Conservation (phyloP, 2,888 invertebrate species). For the Xestoiulus laeticollis region DNA sequence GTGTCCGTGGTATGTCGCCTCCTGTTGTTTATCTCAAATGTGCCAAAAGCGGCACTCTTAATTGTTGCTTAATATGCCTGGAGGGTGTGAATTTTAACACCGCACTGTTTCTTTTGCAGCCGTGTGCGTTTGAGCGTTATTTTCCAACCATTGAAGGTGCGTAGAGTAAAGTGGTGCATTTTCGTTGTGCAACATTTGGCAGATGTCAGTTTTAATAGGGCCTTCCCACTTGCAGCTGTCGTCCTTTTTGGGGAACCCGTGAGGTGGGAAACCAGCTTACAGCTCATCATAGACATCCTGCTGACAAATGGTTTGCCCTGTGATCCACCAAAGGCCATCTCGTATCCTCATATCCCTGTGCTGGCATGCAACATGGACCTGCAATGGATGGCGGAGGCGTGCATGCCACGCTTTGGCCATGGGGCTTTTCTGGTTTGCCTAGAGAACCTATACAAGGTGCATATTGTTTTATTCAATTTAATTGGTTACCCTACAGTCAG, state of each 20-base stretch:
- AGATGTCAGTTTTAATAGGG: background rate
- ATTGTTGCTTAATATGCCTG: background rate
- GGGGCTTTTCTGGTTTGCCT: slow-evolving; percentile 73
- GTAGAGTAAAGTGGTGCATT: slow-evolving; percentile 49
- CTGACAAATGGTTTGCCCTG: slow-evolving; percentile 71
- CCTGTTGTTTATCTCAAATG: background rate
- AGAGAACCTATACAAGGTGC: slow-evolving; percentile 71
- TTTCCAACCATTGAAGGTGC: slow-evolving; percentile 69
- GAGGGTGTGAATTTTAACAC: slow-evolving; percentile 45
- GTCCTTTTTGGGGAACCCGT: slow-evolving; percentile 74
- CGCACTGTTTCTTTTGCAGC: slow-evolving; percentile 60
- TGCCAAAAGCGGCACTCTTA: background rate
- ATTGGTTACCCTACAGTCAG: too few relatives aligned
- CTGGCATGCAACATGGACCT: slow-evolving; percentile 75
- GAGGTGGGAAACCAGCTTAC: slow-evolving; percentile 73
- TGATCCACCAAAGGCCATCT: slow-evolving; percentile 61
- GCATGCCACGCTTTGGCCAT: slow-evolving; percentile 73
- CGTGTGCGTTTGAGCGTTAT: slow-evolving; percentile 68
- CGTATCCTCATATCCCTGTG: slow-evolving; percentile 73
- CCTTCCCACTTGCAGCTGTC: slow-evolving; percentile 65
- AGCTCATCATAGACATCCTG: slow-evolving; percentile 72
- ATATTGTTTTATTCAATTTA: too few relatives aligned
- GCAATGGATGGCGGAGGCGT: slow-evolving; percentile 74
- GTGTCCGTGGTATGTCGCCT: slow-evolving; percentile 62
- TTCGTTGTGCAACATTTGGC: background rate